Percentiles rank a stretch among this genome's conserved stretches.
Evolutionary conservation across 2,797 vertebrate genomes (phyloP).

Genomic region (Antennarius maculatus): DNA sequence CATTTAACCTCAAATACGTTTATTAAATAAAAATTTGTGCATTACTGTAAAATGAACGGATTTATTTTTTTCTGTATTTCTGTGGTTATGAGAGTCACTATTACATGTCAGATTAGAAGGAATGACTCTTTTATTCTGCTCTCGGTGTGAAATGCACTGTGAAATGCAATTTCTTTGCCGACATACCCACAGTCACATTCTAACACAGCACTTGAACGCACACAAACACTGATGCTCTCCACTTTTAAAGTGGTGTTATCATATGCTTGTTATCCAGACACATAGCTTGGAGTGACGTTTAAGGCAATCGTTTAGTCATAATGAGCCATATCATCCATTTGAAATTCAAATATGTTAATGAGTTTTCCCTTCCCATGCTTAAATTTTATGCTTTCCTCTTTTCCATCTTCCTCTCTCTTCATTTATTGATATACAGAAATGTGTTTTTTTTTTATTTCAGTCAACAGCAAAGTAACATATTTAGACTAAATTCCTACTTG

Average conservation of each 20-base stretch:
- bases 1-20: constrained; percentile 14
- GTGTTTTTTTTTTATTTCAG: background rate
- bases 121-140: constrained; percentile 64
- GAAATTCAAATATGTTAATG: constrained; percentile 82
- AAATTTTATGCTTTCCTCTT: constrained; percentile 37
- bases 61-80: constrained; percentile 50
- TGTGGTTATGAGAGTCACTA: constrained; percentile 48
- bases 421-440: constrained; percentile 30
- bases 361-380: constrained; percentile 63
- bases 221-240: constrained; percentile 57
- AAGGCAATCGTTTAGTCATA: constrained; percentile 81
- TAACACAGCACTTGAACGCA: constrained; percentile 37
- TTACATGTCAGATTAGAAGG: constrained; percentile 70
- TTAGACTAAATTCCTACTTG: constrained; percentile 7
- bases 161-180: constrained; percentile 79
- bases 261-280: constrained; percentile 81
- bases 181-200: constrained; percentile 58
- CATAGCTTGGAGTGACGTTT: constrained; percentile 80
- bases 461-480: background rate
- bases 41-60: constrained; percentile 51
- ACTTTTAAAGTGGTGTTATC: constrained; percentile 75
- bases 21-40: constrained; percentile 32
- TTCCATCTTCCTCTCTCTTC: constrained; percentile 29
- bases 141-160: constrained; percentile 71
- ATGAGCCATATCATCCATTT: constrained; percentile 83